Percentiles rank a stretch among this genome's conserved stretches.
These are phyloP conservation scores for Pandemis cinnamomeana DNA, from an alignment of 2,888 invertebrate genomes.

Conservation along the genomic window DNA sequence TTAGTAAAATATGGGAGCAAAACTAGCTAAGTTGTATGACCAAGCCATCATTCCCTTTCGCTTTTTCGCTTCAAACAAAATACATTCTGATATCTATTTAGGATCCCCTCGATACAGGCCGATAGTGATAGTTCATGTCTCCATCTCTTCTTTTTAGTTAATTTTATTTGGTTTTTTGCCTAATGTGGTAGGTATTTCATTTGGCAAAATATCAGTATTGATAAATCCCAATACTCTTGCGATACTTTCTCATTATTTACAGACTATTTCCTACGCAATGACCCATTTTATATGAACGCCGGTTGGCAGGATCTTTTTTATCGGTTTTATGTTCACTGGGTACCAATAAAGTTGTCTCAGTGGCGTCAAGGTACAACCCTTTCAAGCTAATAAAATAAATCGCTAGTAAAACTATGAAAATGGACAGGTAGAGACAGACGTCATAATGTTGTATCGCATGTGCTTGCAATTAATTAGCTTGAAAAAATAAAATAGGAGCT, in stretches of 20 bases:
- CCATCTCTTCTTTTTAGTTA: not conserved
- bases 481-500: no score
- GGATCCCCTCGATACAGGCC: no score
- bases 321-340: slow-evolving; percentile 22
- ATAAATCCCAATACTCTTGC: slow-evolving; percentile 9
- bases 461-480: no score
- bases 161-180: not conserved
- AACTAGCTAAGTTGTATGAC: no score
- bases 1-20: no score
- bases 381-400: no score
- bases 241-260: slow-evolving; percentile 29
- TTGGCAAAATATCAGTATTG: slow-evolving; percentile 16
- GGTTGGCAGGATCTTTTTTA: slow-evolving; percentile 22
- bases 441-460: no score
- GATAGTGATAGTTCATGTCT: not conserved
- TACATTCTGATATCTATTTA: no score
- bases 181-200: not conserved
- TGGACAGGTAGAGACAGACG: no score
- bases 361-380: not conserved
- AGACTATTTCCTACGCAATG: slow-evolving; percentile 26
- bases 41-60: no score
- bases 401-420: no score
- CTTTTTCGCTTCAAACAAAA: no score
- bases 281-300: slow-evolving; percentile 23
- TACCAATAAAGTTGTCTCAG: slow-evolving; percentile 6